Evolutionary conservation across 2,113 vertebrate genomes (phyloP).

Genomic region (mouse (Mus musculus)): GRCm39 chr11:80093001-80093500

Average conservation of each 20-base stretch:
- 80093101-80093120: constrained; percentile 39
- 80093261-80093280: constrained; percentile 33
- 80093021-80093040: neutral
- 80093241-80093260: constrained; percentile 56
- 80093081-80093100: neutral
- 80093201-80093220: constrained; percentile 51
- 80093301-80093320: constrained; percentile 36
- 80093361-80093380: neutral
- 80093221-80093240: constrained; percentile 28
- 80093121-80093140: constrained; percentile 15
- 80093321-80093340: neutral
- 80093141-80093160: constrained; percentile 47
- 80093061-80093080: neutral
- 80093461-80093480: neutral
- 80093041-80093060: neutral
- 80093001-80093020: neutral
- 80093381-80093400: neutral
- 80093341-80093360: neutral
- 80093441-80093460: neutral
- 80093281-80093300: constrained; percentile 26
- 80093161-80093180: constrained; percentile 52
- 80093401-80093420: neutral
- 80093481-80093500: neutral
- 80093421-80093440: neutral
- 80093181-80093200: constrained; percentile 34